A percentile compares a stretch with the other conserved stretches of the same genome.
phyloP scores from a whole-genome alignment of 2,113 vertebrate genomes.

The Kryptolebias marmoratus region DNA sequence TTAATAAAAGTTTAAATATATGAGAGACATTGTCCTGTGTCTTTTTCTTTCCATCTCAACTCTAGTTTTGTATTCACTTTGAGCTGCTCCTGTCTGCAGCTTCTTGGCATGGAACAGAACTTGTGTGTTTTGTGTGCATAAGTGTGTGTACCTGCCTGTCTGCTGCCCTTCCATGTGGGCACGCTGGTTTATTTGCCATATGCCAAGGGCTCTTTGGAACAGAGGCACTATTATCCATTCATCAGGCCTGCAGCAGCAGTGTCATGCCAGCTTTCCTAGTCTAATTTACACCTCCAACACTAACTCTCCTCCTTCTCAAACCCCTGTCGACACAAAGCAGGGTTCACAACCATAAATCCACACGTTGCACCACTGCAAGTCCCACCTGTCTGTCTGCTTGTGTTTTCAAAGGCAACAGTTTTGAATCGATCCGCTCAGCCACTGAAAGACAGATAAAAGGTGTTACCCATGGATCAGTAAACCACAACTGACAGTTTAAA shows the following conservation, averaged over 20 bases:
- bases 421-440: constrained; percentile 1
- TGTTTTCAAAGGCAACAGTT: constrained; percentile 30
- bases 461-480: not conserved
- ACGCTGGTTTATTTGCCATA: constrained; percentile 61
- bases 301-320: constrained; percentile 24
- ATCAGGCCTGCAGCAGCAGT: constrained; percentile 53
- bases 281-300: constrained; percentile 61
- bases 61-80: constrained; percentile 41
- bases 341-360: constrained; percentile 51
- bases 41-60: not conserved
- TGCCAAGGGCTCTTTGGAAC: constrained; percentile 56
- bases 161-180: constrained; percentile 37
- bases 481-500: constrained; percentile 12
- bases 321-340: constrained; percentile 45
- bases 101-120: constrained; percentile 29
- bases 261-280: constrained; percentile 39
- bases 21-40: not conserved
- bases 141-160: constrained; percentile 38
- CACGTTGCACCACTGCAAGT: constrained; percentile 22
- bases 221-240: constrained; percentile 60
- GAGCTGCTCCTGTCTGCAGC: constrained; percentile 43
- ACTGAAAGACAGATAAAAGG: constrained; percentile 1
- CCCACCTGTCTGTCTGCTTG: constrained; percentile 17
- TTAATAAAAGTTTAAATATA: not conserved
- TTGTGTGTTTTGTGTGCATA: constrained; percentile 22